Percentiles rank a stretch among this genome's conserved stretches.
These are phyloP conservation scores for Tadarida brasiliensis DNA, from an alignment of 2,797 vertebrate species.

Conservation along the genomic window DNA sequence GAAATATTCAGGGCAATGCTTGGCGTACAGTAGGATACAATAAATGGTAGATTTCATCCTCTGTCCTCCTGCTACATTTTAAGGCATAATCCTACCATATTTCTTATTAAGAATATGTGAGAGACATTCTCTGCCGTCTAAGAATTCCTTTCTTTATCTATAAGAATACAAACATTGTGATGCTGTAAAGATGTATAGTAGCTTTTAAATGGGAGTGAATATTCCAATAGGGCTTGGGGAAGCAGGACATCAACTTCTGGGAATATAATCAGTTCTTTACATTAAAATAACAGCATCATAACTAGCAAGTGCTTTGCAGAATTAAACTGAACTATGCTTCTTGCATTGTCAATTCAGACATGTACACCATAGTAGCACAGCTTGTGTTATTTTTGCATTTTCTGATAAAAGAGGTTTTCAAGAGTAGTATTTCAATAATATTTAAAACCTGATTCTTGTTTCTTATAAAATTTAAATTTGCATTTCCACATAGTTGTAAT, in stretches of 20 bases:
- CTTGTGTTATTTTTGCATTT: constrained; percentile 62
- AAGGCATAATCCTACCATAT: neutral
- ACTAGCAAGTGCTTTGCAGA: constrained; percentile 51
- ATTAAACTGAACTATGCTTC: constrained; percentile 41
- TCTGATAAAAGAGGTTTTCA: constrained; percentile 50
- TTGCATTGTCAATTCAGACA: constrained; percentile 34
- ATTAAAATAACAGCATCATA: constrained; percentile 18
- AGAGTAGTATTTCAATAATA: constrained; percentile 57
- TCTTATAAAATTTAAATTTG: constrained; percentile 47
- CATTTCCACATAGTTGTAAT: neutral
- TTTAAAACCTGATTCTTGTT: constrained; percentile 52
- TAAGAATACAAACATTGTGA: constrained; percentile 1
- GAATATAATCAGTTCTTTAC: constrained; percentile 48
- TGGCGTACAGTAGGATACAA: neutral
- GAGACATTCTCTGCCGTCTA: neutral
- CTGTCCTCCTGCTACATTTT: constrained; percentile 29
- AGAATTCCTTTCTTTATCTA: neutral
- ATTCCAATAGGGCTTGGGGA: neutral
- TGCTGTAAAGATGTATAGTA: neutral
- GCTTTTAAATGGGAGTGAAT: neutral
- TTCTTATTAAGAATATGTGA: neutral
- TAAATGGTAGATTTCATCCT: neutral
- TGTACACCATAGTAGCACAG: neutral
- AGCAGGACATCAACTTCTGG: neutral
- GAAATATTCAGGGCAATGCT: neutral